Conservation (phyloP, 2,888 invertebrate genomes). For the Acronicta leporina region DNA sequence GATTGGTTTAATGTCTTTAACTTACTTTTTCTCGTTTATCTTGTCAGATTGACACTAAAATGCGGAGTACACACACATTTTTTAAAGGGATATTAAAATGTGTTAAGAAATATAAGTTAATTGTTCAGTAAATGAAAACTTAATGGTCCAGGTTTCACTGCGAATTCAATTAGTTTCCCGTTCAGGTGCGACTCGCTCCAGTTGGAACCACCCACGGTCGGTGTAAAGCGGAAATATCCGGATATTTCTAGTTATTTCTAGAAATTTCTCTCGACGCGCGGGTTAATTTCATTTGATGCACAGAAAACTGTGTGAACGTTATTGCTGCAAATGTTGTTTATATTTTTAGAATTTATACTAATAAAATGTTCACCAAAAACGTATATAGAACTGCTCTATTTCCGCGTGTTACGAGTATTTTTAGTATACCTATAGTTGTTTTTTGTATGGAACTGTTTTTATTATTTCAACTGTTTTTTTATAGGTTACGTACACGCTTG, state of each 20-base stretch:
- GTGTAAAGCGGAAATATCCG: conserved; percentile 53
- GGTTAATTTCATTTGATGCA: conserved; percentile 69
- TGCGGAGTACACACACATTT: conserved; percentile 5
- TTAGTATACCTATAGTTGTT: conserved; percentile 8
- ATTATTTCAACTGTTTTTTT: conserved; percentile 8
- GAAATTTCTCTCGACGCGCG: conserved; percentile 61
- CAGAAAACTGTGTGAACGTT: conserved; percentile 45
- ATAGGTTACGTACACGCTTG: not conserved
- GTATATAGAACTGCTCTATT: not conserved
- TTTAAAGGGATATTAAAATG: conserved; percentile 41
- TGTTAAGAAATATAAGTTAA: conserved; percentile 49
- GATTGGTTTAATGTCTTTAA: too few relatives aligned
- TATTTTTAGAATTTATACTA: conserved; percentile 39
- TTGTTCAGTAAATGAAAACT: conserved; percentile 62
- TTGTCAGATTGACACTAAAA: too few relatives aligned
- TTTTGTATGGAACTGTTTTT: conserved; percentile 13
- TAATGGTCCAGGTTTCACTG: conserved; percentile 61
- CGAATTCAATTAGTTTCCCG: conserved; percentile 69
- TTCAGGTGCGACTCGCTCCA: conserved; percentile 58
- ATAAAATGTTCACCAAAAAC: conserved; percentile 38
- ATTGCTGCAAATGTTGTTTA: conserved; percentile 45
- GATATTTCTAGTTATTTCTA: conserved; percentile 67
- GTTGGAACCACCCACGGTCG: conserved; percentile 48
- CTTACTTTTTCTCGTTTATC: too few relatives aligned
- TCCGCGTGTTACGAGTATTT: conserved; percentile 14